Conservation (phyloP, 2,113 vertebrate species). For the Fregata magnificens region DNA sequence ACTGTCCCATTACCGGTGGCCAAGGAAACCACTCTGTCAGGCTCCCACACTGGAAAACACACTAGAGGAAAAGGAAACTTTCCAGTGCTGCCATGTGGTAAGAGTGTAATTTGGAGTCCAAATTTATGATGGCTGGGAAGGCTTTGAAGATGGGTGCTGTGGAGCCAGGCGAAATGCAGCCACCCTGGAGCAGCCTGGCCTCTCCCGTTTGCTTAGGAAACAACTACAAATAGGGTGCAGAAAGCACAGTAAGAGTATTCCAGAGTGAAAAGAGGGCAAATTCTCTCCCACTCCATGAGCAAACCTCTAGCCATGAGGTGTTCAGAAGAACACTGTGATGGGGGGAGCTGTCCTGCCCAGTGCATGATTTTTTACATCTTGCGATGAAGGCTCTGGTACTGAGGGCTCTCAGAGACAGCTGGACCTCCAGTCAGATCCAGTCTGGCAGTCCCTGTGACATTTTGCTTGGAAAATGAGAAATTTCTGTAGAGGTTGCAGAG, state of each 20-base stretch:
- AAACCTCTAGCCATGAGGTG: background rate
- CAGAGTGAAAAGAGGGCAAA: background rate
- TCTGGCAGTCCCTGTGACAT: background rate
- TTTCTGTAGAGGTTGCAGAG: background rate
- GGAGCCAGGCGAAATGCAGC: background rate
- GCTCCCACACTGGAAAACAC: conserved; percentile 13
- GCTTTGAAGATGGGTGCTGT: background rate
- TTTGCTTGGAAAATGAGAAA: background rate
- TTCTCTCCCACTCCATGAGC: background rate
- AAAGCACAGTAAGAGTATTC: background rate
- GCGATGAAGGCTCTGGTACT: background rate
- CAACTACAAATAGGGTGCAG: background rate
- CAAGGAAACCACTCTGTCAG: background rate
- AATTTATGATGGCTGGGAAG: background rate
- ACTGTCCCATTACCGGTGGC: background rate
- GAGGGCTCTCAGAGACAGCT: background rate
- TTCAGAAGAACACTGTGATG: background rate
- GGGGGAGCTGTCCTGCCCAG: background rate
- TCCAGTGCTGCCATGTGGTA: background rate
- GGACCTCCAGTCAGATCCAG: background rate
- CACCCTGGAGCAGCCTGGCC: background rate
- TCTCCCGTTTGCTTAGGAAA: background rate
- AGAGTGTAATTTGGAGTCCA: background rate
- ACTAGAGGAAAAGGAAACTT: background rate
- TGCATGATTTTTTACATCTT: background rate